Conservation (phyloP, 2,888 invertebrate species). For the Lordiphosa andalusiaca region DNA sequence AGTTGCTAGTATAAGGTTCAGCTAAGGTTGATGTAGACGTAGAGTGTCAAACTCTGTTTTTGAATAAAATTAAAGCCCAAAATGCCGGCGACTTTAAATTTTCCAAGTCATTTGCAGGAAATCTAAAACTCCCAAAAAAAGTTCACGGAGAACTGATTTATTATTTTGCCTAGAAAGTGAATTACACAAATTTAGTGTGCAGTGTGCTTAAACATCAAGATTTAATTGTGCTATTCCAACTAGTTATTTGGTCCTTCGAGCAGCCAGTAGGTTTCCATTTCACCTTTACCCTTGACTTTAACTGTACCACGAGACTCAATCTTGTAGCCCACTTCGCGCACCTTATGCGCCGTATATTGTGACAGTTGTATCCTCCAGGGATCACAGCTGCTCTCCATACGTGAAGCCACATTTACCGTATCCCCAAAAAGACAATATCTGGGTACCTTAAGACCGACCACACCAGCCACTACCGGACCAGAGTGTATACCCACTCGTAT, state of each 20-base stretch:
- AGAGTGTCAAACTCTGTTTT: no score
- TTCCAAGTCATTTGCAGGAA: no score
- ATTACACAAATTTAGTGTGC: conserved; percentile 22
- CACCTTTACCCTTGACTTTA: conserved; percentile 93
- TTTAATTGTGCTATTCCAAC: conserved; percentile 1
- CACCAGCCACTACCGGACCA: conserved; percentile 93
- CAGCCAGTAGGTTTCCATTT: conserved; percentile 92
- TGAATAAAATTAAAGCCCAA: no score
- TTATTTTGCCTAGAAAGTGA: conserved; percentile 9
- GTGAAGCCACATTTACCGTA: conserved; percentile 94
- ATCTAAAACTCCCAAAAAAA: no score
- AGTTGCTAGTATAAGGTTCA: conserved; percentile 11
- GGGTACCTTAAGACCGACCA: conserved; percentile 91
- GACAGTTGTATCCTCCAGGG: conserved; percentile 90
- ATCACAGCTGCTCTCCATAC: conserved; percentile 89
- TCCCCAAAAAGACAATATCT: conserved; percentile 95
- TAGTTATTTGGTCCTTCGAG: conserved; percentile 81
- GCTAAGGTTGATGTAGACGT: conserved; percentile 11
- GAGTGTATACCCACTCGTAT: conserved; percentile 87
- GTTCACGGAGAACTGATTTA: no score
- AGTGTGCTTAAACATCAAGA: conserved; percentile 26
- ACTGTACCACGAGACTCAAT: conserved; percentile 87
- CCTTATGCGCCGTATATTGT: conserved; percentile 84
- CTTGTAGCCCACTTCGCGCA: conserved; percentile 85
- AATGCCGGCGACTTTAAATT: no score